Conservation (phyloP, 2,113 vertebrate genomes). For the Copsychus sechellarum region DNA sequence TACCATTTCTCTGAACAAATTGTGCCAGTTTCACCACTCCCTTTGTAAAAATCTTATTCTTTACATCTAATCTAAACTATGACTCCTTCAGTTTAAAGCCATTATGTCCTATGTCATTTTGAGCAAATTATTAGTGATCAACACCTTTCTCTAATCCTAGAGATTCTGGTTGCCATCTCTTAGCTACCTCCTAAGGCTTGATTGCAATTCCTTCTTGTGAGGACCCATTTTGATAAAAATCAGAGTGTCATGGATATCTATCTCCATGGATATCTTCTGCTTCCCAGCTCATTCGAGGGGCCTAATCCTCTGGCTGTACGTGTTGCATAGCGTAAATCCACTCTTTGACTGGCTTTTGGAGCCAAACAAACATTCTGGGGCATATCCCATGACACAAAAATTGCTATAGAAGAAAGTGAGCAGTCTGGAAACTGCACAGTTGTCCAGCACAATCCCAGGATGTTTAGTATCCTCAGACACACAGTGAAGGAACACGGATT, state of each 20-base stretch:
- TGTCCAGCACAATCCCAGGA: background rate
- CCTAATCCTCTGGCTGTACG: accelerated
- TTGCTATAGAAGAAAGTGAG: background rate
- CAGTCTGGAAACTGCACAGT: background rate
- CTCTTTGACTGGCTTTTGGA: background rate
- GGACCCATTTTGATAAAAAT: background rate
- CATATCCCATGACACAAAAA: background rate
- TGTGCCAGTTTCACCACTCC: background rate
- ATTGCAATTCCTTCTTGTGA: background rate
- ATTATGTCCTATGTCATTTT: background rate
- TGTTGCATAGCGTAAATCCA: background rate
- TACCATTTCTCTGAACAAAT: background rate
- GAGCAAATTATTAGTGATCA: background rate
- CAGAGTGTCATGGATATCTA: background rate
- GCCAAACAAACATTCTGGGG: background rate
- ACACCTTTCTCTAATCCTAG: background rate
- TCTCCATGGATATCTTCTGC: background rate
- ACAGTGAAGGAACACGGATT: background rate
- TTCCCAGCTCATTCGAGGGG: background rate
- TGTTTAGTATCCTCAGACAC: background rate
- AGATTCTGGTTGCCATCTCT: background rate
- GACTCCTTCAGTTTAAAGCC: background rate
- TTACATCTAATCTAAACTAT: background rate
- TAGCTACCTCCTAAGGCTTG: background rate
- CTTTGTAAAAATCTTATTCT: background rate